Percentiles rank a stretch among this genome's conserved stretches.
Conservation (phyloP, 2,113 vertebrate genomes). For the Eurypyga helias region DNA sequence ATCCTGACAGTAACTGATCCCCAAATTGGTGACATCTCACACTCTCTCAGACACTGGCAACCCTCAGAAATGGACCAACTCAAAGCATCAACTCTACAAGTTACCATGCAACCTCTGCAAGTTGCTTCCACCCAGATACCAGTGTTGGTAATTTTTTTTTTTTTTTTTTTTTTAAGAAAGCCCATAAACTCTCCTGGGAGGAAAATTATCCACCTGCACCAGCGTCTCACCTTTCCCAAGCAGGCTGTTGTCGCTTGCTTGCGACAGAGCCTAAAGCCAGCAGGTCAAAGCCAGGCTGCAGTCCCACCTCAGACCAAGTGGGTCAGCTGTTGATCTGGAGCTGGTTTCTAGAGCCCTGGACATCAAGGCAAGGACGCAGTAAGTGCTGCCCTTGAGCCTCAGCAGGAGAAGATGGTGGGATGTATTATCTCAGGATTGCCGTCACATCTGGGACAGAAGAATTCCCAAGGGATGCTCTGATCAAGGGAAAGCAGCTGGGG, state of each 20-base stretch:
- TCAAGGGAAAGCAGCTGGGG: background rate
- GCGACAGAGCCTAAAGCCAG: background rate
- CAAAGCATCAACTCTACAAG: background rate
- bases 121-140: background rate
- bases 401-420: background rate
- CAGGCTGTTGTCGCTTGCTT: background rate
- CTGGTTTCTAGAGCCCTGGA: background rate
- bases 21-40: background rate
- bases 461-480: background rate
- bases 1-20: background rate
- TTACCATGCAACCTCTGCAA: background rate
- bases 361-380: background rate
- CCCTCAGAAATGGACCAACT: background rate
- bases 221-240: background rate
- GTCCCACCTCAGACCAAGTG: background rate
- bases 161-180: background rate
- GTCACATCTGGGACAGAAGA: background rate
- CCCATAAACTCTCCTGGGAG: background rate
- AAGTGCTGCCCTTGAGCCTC: background rate
- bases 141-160: background rate
- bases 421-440: background rate
- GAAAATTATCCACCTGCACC: background rate
- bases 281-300: background rate
- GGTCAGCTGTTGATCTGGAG: background rate
- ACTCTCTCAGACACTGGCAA: background rate